These are phyloP conservation scores for Nylanderia fulva DNA, from an alignment of 1,140 invertebrate genomes.

Conservation along the genomic window DNA sequence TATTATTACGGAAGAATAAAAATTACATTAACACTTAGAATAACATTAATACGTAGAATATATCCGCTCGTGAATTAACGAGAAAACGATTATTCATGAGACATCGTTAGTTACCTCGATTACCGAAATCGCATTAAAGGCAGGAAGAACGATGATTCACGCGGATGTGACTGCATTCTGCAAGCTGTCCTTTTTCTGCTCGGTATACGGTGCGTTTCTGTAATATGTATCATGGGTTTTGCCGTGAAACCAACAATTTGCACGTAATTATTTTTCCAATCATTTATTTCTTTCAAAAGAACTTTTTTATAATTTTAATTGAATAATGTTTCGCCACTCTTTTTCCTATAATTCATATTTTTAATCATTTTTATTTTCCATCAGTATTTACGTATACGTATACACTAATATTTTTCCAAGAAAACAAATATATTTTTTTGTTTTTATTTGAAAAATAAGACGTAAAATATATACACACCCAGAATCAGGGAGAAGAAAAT, in stretches of 20 bases:
- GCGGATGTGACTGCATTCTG: slow-evolving; percentile 53
- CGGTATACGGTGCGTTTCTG: slow-evolving; percentile 44
- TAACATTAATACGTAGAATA: background rate
- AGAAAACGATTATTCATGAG: slow-evolving; percentile 56
- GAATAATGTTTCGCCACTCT: background rate
- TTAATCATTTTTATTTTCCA: background rate
- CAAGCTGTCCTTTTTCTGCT: slow-evolving; percentile 35
- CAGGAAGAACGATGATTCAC: slow-evolving; percentile 73
- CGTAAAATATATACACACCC: too few species aligned
- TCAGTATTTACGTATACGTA: background rate
- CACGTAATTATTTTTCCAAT: background rate
- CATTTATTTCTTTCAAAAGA: background rate
- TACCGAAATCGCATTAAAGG: slow-evolving; percentile 65
- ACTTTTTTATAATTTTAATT: background rate
- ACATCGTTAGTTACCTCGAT: slow-evolving; percentile 41
- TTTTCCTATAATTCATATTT: background rate
- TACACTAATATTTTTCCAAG: too few species aligned
- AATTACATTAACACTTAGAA: too few species aligned
- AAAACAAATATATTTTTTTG: too few species aligned
- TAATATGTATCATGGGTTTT: slow-evolving; percentile 67
- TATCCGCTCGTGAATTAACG: slow-evolving; percentile 7
- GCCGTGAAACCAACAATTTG: slow-evolving; percentile 25
- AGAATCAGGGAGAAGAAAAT: background rate
- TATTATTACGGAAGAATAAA: background rate
- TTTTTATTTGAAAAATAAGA: too few species aligned